Conservation (phyloP, 2,888 invertebrate species). For the Rhopalosiphum nymphaeae region DNA sequence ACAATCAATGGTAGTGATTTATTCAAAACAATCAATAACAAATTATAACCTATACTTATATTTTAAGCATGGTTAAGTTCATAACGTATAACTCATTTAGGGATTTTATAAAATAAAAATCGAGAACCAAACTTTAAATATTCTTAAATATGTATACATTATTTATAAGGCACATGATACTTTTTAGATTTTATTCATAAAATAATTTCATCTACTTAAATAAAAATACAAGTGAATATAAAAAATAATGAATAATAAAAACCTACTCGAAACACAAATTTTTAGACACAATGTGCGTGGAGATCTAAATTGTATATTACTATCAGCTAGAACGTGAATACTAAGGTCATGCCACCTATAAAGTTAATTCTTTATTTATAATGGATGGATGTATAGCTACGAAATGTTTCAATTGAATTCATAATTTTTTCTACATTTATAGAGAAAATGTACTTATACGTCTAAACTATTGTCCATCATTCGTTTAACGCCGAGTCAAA, state of each 20-base stretch:
- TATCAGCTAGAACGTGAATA: background rate
- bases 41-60: background rate
- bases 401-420: background rate
- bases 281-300: background rate
- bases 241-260: background rate
- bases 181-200: background rate
- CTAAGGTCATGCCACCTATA: background rate
- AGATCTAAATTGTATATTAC: background rate
- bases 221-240: background rate
- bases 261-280: background rate
- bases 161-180: background rate
- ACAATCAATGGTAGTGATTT: background rate
- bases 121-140: background rate
- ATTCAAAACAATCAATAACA: background rate
- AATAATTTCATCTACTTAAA: background rate
- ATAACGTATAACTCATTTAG: background rate
- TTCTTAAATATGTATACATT: background rate
- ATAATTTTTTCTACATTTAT: background rate
- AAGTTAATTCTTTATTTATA: background rate
- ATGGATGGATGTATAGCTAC: background rate
- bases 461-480: conserved; percentile 5
- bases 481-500: background rate
- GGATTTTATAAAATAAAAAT: background rate
- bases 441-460: background rate
- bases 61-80: background rate